These are phyloP conservation scores for Melikaiella ostensackeni DNA, from an alignment of 2,888 invertebrate species.

Conservation along the genomic window DNA sequence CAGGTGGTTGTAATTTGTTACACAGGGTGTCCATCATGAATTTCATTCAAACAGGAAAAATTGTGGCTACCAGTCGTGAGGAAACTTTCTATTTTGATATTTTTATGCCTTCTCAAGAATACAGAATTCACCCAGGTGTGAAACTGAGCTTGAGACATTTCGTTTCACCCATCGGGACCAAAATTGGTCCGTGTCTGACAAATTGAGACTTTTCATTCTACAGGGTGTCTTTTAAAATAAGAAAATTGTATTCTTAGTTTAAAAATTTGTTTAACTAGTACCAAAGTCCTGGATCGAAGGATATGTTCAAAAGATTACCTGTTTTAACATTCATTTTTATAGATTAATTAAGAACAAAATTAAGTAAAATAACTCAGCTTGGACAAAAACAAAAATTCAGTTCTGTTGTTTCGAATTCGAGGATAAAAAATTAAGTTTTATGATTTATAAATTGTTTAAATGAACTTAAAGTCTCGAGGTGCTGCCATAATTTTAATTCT, in stretches of 20 bases:
- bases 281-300: background rate
- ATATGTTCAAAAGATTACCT: background rate
- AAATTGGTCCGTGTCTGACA: background rate
- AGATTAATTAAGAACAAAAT: background rate
- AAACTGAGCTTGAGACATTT: background rate
- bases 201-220: background rate
- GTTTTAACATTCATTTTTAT: background rate
- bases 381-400: background rate
- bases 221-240: background rate
- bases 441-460: background rate
- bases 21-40: background rate
- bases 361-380: background rate
- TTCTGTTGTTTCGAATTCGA: background rate
- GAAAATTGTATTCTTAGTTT: background rate
- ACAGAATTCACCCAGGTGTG: background rate
- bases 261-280: background rate
- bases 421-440: background rate
- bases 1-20: background rate
- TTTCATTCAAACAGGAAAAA: background rate
- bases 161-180: background rate
- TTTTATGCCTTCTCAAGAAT: slow-evolving; percentile 51
- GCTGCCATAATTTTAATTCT: no score
- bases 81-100: slow-evolving; percentile 65
- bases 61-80: background rate
- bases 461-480: background rate